phyloP scores from a whole-genome alignment of 2,797 vertebrate genomes.

The Anabacerthia variegaticeps region DNA sequence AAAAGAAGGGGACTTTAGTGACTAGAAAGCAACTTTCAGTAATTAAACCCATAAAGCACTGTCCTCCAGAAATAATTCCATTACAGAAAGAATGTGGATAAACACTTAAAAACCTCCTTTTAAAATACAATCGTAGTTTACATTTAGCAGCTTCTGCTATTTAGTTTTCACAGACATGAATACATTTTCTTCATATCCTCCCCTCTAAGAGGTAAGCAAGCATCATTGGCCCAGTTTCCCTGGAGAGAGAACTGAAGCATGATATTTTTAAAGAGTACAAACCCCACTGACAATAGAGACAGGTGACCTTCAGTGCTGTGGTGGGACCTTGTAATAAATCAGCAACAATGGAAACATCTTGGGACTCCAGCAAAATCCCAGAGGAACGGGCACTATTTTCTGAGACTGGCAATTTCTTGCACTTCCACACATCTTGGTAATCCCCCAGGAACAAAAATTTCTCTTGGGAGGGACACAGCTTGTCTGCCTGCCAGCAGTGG shows the following conservation, averaged over 20 bases:
- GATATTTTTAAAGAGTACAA: constrained; percentile 18
- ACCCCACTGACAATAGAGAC: not conserved
- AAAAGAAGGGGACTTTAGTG: constrained; percentile 59
- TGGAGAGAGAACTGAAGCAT: not conserved
- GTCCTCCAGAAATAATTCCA: constrained; percentile 46
- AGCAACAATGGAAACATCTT: not conserved
- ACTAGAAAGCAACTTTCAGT: constrained; percentile 45
- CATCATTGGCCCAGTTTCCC: not conserved
- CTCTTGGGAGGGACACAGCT: not conserved
- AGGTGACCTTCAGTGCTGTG: not conserved
- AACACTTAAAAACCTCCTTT: constrained; percentile 29
- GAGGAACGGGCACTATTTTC: not conserved
- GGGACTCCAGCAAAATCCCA: constrained; percentile 27
- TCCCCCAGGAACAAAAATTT: not conserved
- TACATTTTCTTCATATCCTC: constrained; percentile 4
- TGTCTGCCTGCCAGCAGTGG: not conserved
- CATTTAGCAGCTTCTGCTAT: not conserved
- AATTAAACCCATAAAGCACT: constrained; percentile 58
- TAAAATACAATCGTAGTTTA: constrained; percentile 35
- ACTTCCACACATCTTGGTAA: not conserved
- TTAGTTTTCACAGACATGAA: constrained; percentile 37
- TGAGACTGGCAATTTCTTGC: not conserved
- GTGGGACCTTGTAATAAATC: not conserved
- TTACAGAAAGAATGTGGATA: constrained; percentile 23
- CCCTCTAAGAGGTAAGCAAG: constrained; percentile 2